Evolutionary conservation across 2,797 vertebrate species (phyloP).

Genomic region (Lagodon rhomboides): DNA sequence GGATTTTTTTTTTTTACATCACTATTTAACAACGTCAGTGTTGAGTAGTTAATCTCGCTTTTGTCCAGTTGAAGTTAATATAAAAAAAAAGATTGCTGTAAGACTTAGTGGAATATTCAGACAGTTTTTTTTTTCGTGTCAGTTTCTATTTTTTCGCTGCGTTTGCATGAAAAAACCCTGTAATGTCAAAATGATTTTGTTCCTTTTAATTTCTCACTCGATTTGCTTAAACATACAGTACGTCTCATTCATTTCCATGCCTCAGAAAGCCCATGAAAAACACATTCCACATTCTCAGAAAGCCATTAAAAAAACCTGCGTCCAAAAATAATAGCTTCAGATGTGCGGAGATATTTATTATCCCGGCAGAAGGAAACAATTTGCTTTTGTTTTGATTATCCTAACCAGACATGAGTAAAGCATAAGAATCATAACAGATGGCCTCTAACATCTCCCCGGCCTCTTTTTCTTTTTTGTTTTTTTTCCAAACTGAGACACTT

Average conservation of each 20-base stretch:
- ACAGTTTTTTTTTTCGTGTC: conserved; percentile 11
- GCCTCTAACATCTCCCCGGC: not conserved
- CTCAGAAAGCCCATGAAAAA: not conserved
- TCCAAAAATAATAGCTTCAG: not conserved
- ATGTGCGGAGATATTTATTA: conserved; percentile 9
- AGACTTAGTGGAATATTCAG: conserved; percentile 11
- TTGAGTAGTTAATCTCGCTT: conserved; percentile 27
- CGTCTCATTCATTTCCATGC: not conserved
- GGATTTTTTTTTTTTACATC: conserved; percentile 33
- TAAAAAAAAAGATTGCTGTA: conserved; percentile 4
- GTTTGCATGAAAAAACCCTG: conserved; percentile 11
- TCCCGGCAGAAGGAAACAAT: conserved; percentile 1
- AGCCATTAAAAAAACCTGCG: not conserved
- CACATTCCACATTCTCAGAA: conserved; percentile 1
- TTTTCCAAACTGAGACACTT: conserved; percentile 8
- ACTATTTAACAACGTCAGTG: conserved; percentile 51
- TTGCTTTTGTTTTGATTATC: conserved; percentile 4
- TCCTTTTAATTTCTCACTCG: not conserved
- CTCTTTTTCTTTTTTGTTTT: conserved; percentile 14
- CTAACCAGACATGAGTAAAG: conserved; percentile 26
- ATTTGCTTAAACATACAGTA: not conserved
- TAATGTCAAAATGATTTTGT: not conserved
- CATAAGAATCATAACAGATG: conserved; percentile 2
- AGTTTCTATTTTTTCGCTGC: conserved; percentile 7
- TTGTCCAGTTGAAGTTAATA: conserved; percentile 25